Evolutionary conservation across 2,113 vertebrate species (phyloP), one percentile per base, ranked within the genome.

Genomic region (Oceanodroma tethys): DNA sequence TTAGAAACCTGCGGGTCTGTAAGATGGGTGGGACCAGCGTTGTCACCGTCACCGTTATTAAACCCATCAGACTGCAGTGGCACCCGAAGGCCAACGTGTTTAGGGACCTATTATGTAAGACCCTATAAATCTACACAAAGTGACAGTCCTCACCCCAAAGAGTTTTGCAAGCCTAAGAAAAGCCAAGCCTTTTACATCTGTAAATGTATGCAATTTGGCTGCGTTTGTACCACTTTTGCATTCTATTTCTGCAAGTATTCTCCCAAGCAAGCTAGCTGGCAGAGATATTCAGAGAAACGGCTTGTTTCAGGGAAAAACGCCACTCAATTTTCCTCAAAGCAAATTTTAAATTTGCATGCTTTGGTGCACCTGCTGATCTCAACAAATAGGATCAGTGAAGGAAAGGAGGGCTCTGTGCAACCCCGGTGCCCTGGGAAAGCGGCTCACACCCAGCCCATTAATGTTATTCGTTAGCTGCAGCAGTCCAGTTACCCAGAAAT

Each of bases 281-380:
- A 92, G 86, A 4, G 3, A 21, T 0, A 20, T 11, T 70, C 43
- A 50, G 72, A 70, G 62, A 22, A 94, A 82, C 70, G 91, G 95
- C 84, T 95, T 43, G 1, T 93, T 90, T 32, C 40, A 13, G 81
- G 86, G 66, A 18, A 47, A 76, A 88, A 53, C 0, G 0, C 43
- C 66, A 16, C 81, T 66, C 65, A 0, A 2, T 93, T 81, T 72
- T 81, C 88, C 86, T 93, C 74, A 38, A 25, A 94, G 81, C 81
- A 91, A 70, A 90, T 86, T 87, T 73, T 22, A 70, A 58, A 70
- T 87, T 11, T 94, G 81, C 87, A 62, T 55, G 74, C 63, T 82
- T 91, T 87, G 86, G 62, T 76, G 86, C 73, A 89, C 25, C 91
- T 86, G 89, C 95, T 87, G 93, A 65, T 93, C 73, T 32, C 45